A percentile compares a stretch with the other conserved stretches of the same genome.
Evolutionary conservation across 2,113 vertebrate genomes (phyloP).

Genomic region (Pholis gunnellus): DNA sequence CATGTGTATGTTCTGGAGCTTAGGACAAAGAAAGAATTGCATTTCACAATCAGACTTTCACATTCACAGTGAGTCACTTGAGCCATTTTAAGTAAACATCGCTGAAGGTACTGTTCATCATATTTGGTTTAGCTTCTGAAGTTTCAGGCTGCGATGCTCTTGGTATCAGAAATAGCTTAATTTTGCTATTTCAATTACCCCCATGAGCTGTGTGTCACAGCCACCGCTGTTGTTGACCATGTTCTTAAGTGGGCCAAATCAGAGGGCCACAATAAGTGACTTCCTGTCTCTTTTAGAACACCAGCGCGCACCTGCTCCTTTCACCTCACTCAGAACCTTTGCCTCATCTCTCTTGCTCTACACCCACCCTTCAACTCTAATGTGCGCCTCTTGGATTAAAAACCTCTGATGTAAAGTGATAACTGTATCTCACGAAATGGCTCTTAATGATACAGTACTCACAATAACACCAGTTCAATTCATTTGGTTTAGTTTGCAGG

Average conservation of each 20-base stretch:
- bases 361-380: background rate
- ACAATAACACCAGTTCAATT: background rate
- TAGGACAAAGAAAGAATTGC: background rate
- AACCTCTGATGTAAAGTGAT: background rate
- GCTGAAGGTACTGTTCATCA: background rate
- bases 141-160: background rate
- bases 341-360: background rate
- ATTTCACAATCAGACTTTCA: background rate
- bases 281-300: background rate
- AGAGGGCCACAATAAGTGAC: background rate
- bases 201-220: background rate
- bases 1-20: too few species aligned
- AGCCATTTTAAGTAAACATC: background rate
- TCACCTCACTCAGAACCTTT: background rate
- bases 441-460: background rate
- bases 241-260: background rate
- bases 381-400: background rate
- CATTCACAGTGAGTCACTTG: background rate
- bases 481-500: background rate
- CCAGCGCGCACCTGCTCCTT: slow-evolving; percentile 1
- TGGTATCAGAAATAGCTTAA: background rate
- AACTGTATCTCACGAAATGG: background rate
- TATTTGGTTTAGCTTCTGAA: background rate
- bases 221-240: background rate
- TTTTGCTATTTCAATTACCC: background rate